A percentile compares a stretch with the other conserved stretches of the same genome.
phyloP scores from a whole-genome alignment of 2,113 vertebrate genomes.

The Lichenostomus cassidix region DNA sequence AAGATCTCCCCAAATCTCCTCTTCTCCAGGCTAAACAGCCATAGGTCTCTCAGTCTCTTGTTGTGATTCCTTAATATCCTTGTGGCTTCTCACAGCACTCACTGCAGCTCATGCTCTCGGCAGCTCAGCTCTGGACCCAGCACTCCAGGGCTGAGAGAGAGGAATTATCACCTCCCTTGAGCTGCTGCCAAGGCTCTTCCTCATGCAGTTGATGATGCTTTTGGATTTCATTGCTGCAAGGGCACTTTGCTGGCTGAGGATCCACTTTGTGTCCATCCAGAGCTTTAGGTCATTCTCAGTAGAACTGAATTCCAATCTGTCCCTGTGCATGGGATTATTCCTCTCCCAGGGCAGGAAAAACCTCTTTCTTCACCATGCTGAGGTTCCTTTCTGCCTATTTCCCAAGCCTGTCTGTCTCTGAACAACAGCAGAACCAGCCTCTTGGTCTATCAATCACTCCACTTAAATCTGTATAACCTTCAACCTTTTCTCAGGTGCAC shows the following conservation, averaged over 20 bases:
- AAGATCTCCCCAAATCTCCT: not conserved
- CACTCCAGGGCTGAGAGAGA: not conserved
- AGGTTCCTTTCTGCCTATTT: not conserved
- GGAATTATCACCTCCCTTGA: not conserved
- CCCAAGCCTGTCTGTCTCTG: not conserved
- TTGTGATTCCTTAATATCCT: not conserved
- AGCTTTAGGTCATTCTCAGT: not conserved
- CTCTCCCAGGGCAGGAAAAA: not conserved
- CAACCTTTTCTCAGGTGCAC: not conserved
- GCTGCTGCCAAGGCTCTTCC: not conserved
- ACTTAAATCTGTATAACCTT: not conserved
- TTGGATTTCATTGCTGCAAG: not conserved
- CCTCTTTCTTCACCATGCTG: not conserved
- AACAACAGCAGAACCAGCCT: not conserved
- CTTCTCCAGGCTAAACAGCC: not conserved
- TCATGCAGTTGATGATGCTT: not conserved
- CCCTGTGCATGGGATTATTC: not conserved
- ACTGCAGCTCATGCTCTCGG: not conserved
- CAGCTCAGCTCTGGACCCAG: not conserved
- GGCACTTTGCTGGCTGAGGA: not conserved
- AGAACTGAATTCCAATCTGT: not conserved
- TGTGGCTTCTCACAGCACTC: not conserved
- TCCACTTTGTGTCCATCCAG: not conserved
- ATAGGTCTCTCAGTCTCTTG: accelerated
- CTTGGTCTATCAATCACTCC: not conserved